These are phyloP conservation scores for Mus pahari DNA, from an alignment of 2,113 vertebrate genomes.

Conservation along the genomic window DNA sequence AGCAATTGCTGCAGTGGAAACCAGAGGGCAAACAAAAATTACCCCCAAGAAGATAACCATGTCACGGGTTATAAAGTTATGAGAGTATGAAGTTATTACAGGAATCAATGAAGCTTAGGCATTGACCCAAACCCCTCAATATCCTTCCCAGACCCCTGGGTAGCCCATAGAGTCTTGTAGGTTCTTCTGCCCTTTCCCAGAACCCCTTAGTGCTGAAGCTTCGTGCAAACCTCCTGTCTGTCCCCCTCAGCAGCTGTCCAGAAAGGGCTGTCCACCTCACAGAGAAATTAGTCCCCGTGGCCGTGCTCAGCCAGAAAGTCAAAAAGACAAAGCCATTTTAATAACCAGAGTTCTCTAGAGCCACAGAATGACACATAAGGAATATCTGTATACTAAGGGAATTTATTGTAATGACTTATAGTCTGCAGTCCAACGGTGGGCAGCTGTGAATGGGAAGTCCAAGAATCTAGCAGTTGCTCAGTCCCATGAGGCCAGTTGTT, in stretches of 20 bases:
- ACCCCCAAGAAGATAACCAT: neutral
- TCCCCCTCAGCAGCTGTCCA: neutral
- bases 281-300: neutral
- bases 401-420: too few relatives aligned
- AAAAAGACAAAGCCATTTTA: neutral
- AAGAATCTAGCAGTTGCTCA: too few relatives aligned
- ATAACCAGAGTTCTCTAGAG: too few relatives aligned
- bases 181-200: neutral
- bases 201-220: neutral
- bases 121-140: neutral
- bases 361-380: too few relatives aligned
- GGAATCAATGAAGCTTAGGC: neutral
- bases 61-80: neutral
- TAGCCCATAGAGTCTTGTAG: neutral
- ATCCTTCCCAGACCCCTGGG: neutral
- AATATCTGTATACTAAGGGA: too few relatives aligned
- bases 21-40: slow-evolving; percentile 24
- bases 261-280: neutral
- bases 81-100: neutral
- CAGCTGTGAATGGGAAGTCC: too few relatives aligned
- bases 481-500: too few relatives aligned
- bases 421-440: too few relatives aligned
- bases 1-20: slow-evolving; percentile 23
- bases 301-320: neutral
- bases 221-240: neutral